phyloP scores from a whole-genome alignment of 2,888 invertebrate species.

The Cremastinae sp. region DNA sequence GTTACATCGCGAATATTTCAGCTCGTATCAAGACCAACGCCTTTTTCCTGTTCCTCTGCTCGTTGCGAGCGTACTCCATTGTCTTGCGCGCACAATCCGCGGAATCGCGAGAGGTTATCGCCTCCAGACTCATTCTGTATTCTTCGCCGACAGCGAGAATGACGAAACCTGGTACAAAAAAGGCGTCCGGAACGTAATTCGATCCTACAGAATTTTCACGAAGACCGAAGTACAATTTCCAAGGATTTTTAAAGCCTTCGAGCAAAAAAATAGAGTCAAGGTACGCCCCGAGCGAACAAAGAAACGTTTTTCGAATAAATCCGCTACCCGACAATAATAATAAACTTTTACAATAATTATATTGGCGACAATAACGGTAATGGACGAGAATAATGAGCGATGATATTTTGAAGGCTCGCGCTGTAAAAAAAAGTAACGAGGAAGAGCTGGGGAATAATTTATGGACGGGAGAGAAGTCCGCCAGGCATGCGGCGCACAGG shows the following conservation, averaged over 20 bases:
- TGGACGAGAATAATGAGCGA: not conserved
- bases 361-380: not conserved
- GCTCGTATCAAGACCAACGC: constrained; percentile 64
- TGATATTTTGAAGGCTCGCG: not conserved
- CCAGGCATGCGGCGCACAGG: too few species aligned
- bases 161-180: too few species aligned
- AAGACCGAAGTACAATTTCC: too few species aligned
- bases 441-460: constrained; percentile 1
- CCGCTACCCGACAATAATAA: too few species aligned
- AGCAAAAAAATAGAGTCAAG: too few species aligned
- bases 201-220: too few species aligned
- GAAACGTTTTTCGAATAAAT: too few species aligned
- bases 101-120: constrained; percentile 1
- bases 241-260: too few species aligned
- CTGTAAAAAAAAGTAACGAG: not conserved
- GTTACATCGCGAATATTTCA: constrained; percentile 53
- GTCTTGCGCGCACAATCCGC: constrained; percentile 71
- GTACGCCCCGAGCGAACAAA: too few species aligned
- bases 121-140: too few species aligned
- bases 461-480: constrained; percentile 1
- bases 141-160: too few species aligned
- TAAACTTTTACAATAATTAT: not conserved
- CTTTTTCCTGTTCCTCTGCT: constrained; percentile 75
- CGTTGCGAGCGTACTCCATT: constrained; percentile 74
- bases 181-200: too few species aligned